Evolutionary conservation across 2,797 vertebrate genomes (phyloP).

Genomic region (Acanthurus lineatus): DNA sequence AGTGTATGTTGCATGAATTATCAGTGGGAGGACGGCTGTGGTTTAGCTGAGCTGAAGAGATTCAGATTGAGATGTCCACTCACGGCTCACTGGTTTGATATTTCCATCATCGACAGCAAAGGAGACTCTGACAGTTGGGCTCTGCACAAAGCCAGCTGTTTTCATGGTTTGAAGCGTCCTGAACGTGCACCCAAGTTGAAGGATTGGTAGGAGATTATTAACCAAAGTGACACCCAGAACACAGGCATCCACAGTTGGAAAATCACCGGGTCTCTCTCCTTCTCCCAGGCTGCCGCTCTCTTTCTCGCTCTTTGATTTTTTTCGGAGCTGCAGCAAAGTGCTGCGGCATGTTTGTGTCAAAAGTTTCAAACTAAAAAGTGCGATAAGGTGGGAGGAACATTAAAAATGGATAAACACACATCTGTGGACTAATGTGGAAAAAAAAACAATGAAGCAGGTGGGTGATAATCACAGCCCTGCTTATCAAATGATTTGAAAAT

Average conservation of each 20-base stretch:
- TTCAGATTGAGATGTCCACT: slow-evolving; percentile 88
- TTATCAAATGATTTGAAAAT: slow-evolving; percentile 44
- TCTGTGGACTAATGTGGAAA: slow-evolving; percentile 62
- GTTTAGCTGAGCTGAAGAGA: slow-evolving; percentile 78
- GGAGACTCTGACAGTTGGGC: slow-evolving; percentile 88
- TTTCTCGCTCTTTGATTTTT: slow-evolving; percentile 57
- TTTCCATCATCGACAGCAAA: slow-evolving; percentile 88
- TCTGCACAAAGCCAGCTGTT: slow-evolving; percentile 88
- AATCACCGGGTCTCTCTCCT: slow-evolving; percentile 64
- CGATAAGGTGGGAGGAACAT: slow-evolving; percentile 71
- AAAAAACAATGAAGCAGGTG: slow-evolving; percentile 34
- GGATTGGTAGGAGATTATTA: slow-evolving; percentile 88
- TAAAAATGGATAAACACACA: slow-evolving; percentile 75
- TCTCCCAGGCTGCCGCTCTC: slow-evolving; percentile 18
- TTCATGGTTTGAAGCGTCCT: slow-evolving; percentile 86
- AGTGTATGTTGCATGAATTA: slow-evolving; percentile 83
- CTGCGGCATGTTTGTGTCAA: slow-evolving; percentile 72
- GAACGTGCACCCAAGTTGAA: slow-evolving; percentile 85
- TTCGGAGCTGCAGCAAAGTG: slow-evolving; percentile 69
- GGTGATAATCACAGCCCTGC: slow-evolving; percentile 25
- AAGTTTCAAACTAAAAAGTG: slow-evolving; percentile 75
- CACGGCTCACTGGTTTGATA: slow-evolving; percentile 88
- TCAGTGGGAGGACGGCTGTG: slow-evolving; percentile 74
- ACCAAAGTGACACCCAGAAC: slow-evolving; percentile 87
- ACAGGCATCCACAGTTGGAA: slow-evolving; percentile 77